These are phyloP conservation scores for Tamandua tetradactyla DNA, from an alignment of 2,797 vertebrate genomes.

Conservation along the genomic window DNA sequence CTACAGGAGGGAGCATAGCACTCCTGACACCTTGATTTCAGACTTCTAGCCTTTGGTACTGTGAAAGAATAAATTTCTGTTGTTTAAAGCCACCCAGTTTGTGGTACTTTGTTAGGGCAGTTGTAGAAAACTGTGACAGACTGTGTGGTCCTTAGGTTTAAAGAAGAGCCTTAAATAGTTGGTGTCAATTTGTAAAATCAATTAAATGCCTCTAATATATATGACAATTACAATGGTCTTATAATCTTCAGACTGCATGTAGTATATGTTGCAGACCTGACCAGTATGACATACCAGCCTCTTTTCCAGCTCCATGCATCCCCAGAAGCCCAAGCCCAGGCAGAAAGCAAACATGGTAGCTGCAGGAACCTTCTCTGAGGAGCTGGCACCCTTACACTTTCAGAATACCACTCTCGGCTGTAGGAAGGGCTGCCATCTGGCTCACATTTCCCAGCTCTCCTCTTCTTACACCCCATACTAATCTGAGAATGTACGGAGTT, in stretches of 20 bases:
- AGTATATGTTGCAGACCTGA: not conserved
- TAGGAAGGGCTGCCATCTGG: not conserved
- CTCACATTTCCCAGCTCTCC: not conserved
- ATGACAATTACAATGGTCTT: not conserved
- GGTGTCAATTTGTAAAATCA: not conserved
- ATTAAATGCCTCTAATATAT: not conserved
- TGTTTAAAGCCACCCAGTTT: too few relatives aligned
- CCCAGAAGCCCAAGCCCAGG: not conserved
- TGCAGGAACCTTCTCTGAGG: not conserved
- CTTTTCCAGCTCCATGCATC: not conserved
- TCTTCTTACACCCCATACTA: not conserved
- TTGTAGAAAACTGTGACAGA: too few relatives aligned
- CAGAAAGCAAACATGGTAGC: not conserved
- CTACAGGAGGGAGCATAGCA: too few relatives aligned
- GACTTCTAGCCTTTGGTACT: too few relatives aligned
- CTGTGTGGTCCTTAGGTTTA: not conserved
- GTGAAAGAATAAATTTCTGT: too few relatives aligned
- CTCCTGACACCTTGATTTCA: too few relatives aligned
- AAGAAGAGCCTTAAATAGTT: not conserved
- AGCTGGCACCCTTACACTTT: not conserved
- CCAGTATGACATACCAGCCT: not conserved
- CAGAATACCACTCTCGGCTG: accelerated
- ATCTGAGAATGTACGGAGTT: not conserved
- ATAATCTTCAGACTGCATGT: not conserved
- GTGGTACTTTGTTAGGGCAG: too few relatives aligned